These are phyloP conservation scores for Antheraea yamamai DNA, from an alignment of 2,888 invertebrate genomes.

Conservation along the genomic window DNA sequence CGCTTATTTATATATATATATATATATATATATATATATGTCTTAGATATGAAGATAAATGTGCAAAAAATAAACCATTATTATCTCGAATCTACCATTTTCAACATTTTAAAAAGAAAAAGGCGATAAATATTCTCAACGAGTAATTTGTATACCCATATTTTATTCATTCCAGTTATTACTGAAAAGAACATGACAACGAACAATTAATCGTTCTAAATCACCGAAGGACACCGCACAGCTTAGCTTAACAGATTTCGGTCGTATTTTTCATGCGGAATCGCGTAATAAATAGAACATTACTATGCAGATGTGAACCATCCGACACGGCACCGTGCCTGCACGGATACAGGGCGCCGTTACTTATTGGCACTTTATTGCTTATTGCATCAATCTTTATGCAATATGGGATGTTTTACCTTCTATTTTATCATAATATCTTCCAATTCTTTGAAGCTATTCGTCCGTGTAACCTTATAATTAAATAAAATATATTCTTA, in stretches of 20 bases:
- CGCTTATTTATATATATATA: too few relatives aligned
- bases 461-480: neutral
- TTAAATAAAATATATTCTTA: neutral
- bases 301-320: conserved; percentile 27
- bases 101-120: neutral
- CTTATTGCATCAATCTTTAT: conserved; percentile 18
- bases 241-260: conserved; percentile 22
- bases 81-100: neutral
- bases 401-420: neutral
- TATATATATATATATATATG: too few relatives aligned
- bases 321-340: neutral
- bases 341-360: neutral
- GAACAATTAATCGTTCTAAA: conserved; percentile 17
- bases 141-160: neutral
- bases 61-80: neutral
- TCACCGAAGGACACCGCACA: conserved; percentile 8
- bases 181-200: conserved; percentile 1
- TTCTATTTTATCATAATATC: neutral
- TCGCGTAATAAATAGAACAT: conserved; percentile 28
- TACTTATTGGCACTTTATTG: conserved; percentile 19
- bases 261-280: conserved; percentile 23
- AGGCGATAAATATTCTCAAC: neutral
- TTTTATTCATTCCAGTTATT: conserved; percentile 6
- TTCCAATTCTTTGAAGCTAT: neutral
- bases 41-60: too few relatives aligned